Evolutionary conservation across 1,140 invertebrate species (phyloP).

Genomic region (Philotrypesis tridentata): DNA sequence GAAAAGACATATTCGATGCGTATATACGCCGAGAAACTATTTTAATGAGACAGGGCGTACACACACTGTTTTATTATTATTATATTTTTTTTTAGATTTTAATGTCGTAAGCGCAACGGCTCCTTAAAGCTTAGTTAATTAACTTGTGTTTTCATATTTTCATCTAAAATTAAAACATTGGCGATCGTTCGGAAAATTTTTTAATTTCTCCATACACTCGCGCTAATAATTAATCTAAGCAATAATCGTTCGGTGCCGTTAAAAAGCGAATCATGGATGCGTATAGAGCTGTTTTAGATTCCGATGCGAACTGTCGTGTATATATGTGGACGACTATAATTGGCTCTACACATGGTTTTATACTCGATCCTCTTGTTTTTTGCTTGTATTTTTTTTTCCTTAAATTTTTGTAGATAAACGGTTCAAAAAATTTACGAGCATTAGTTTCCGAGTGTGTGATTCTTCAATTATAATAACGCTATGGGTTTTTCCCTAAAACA

Average conservation of each 20-base stretch:
- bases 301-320: constrained; percentile 10
- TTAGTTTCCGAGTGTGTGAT: too few relatives aligned
- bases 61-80: neutral
- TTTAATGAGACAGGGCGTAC: constrained; percentile 10
- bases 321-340: constrained; percentile 21
- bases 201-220: neutral
- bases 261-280: constrained; percentile 10
- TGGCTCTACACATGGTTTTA: too few relatives aligned
- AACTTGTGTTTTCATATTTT: neutral
- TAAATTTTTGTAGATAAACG: constrained; percentile 37
- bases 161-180: constrained; percentile 10
- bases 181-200: neutral
- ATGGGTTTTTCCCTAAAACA: too few relatives aligned
- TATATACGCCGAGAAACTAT: constrained; percentile 10
- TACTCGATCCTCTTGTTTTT: too few relatives aligned
- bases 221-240: constrained; percentile 5
- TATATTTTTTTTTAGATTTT: too few relatives aligned
- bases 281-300: neutral
- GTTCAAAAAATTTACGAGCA: constrained; percentile 26
- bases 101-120: neutral
- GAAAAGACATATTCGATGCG: constrained; percentile 15
- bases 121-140: neutral
- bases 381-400: constrained; percentile 47
- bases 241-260: constrained; percentile 11
- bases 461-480: too few relatives aligned